Evolutionary conservation across 2,113 vertebrate genomes (phyloP), one percentile per base, ranked within the genome.

Genomic region (Micronycteris hirsuta): DNA sequence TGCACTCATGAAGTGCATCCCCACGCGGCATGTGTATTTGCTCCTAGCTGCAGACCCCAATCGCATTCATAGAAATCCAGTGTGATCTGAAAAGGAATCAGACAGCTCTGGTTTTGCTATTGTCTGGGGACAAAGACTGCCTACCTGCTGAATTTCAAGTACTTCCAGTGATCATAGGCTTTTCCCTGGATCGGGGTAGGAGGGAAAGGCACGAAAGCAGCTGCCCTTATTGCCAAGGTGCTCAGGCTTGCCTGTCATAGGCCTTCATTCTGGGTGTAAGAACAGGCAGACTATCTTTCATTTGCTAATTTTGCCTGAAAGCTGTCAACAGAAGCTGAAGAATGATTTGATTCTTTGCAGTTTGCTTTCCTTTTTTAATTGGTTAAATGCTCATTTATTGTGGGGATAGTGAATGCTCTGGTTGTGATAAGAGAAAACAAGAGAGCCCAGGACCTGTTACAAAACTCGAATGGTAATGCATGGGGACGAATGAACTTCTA

Each of bases 251-350:
- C 63, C 47, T 70, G 43, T 77, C 15, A 1, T 0, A 4, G 63
- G 26, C 33, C 33, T 86, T 96, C 58, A 45, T 71, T 65, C n/a
- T 49, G 41, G 3, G 5, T 20, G 4, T 49, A 54, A 65, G 73
- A 74, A 70, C 9, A 71, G 10, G 71, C 26, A 52, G 41, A 68
- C 17, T 49, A 61, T 74, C 70, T 94, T 63, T 95, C 83, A 82
- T 88, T 93, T 86, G 31, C 24, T 76, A 61, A 89, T 94, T 96
- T 95, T 93, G 58, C n/a, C 43, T 43, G 56, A 89, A 95, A 91
- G 43, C 41, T 95, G 52, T 89, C 58, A 56, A 86, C 47, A 88
- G 80, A 90, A 47, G n/a, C 93, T 54, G 36, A 84, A 41, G 43
- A 78, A 76, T 84, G 24, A 89, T 41, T 93, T 85, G 58, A 54